A percentile compares a stretch with the other conserved stretches of the same genome.
These are phyloP conservation scores for Siniperca knerii DNA, from an alignment of 2,113 vertebrate species.

Conservation along the genomic window DNA sequence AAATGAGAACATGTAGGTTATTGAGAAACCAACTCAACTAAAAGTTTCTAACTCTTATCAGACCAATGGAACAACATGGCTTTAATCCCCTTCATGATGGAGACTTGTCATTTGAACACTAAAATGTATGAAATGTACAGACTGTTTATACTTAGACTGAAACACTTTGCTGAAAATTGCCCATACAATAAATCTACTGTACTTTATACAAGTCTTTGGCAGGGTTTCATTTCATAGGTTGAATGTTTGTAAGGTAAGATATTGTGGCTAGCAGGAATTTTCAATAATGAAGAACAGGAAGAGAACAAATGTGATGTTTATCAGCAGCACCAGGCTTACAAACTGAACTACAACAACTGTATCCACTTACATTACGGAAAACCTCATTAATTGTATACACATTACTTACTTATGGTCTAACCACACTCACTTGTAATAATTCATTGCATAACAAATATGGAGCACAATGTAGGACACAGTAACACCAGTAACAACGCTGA, in stretches of 20 bases:
- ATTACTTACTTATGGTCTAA: neutral
- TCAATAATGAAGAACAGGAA: neutral
- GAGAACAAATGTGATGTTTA: neutral
- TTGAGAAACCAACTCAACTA: neutral
- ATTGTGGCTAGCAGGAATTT: neutral
- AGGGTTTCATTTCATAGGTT: neutral
- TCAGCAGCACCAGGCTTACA: neutral
- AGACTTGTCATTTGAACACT: neutral
- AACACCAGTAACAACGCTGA: neutral
- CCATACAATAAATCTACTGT: neutral
- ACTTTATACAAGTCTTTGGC: neutral
- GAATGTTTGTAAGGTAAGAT: slow-evolving; percentile 4
- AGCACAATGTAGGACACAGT: too few relatives aligned
- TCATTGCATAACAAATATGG: neutral
- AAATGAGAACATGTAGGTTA: neutral
- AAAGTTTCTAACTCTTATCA: neutral
- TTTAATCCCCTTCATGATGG: neutral
- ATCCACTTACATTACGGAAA: neutral
- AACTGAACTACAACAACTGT: neutral
- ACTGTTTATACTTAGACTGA: neutral
- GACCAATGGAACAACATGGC: neutral
- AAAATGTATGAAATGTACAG: neutral
- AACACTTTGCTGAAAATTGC: neutral
- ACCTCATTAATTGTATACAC: neutral
- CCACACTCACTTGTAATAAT: neutral